These are phyloP conservation scores for Arctocebus calabarensis DNA, from an alignment of 2,797 vertebrate genomes.

Conservation along the genomic window DNA sequence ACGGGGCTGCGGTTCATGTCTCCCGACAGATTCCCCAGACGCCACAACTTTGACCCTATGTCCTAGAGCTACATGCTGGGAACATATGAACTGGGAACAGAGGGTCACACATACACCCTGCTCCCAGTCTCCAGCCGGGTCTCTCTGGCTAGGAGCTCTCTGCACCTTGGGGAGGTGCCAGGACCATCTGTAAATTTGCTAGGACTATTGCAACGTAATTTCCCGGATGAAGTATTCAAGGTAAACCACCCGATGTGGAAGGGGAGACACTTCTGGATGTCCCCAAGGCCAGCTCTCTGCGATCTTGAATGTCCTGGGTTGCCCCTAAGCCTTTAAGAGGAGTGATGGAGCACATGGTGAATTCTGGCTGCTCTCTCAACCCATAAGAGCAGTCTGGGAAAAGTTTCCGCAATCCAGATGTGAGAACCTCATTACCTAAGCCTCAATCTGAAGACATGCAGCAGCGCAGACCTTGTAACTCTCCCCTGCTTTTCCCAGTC, in stretches of 20 bases:
- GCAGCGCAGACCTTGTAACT: constrained; percentile 17
- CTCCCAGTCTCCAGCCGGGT: constrained; percentile 8
- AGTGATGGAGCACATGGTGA: neutral
- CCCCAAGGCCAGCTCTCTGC: neutral
- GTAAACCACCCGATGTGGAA: neutral
- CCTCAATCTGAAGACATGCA: constrained; percentile 31
- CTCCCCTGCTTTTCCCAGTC: constrained; percentile 37
- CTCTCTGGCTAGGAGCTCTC: constrained; percentile 13
- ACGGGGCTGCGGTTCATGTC: neutral
- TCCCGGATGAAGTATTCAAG: neutral
- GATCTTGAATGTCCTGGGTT: neutral
- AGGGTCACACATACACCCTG: neutral
- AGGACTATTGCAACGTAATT: neutral
- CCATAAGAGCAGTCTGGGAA: neutral
- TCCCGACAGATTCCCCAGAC: constrained; percentile 25
- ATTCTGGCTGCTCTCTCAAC: neutral
- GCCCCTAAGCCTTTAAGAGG: neutral
- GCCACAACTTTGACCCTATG: constrained; percentile 50
- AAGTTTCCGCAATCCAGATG: constrained; percentile 33
- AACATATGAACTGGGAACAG: neutral
- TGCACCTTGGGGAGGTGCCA: neutral
- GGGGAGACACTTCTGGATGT: neutral
- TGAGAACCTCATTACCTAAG: constrained; percentile 27
- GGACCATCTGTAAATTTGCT: neutral
- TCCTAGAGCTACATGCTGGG: neutral